Conservation (phyloP, 2,888 invertebrate genomes). For the Patella pellucida region DNA sequence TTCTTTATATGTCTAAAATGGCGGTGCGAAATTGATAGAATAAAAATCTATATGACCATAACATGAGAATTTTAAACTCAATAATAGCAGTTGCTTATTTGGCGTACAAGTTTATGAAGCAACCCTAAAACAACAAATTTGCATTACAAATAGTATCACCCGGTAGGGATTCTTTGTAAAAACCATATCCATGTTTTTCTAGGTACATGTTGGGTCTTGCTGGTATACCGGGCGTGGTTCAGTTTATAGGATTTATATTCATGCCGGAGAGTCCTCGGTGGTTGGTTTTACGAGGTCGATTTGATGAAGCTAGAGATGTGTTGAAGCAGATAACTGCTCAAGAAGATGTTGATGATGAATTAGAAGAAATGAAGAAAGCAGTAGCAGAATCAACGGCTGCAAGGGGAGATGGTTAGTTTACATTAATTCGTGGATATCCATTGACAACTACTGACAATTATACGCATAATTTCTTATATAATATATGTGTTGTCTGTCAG, state of each 20-base stretch:
- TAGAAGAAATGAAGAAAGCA: conserved; percentile 66
- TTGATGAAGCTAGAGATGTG: conserved; percentile 62
- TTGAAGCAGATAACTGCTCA: conserved; percentile 67
- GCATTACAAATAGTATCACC: background rate
- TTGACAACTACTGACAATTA: too few relatives aligned
- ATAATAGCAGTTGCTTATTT: background rate
- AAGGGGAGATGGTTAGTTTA: too few relatives aligned
- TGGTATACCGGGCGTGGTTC: conserved; percentile 73
- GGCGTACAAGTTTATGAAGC: background rate
- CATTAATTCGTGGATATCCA: too few relatives aligned
- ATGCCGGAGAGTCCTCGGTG: conserved; percentile 75
- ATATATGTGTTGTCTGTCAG: too few relatives aligned
- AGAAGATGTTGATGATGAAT: conserved; percentile 67
- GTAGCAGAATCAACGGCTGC: conserved; percentile 34
- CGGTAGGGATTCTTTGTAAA: background rate
- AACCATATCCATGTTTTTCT: conserved; percentile 14
- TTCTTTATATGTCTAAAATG: too few relatives aligned
- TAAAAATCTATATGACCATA: too few relatives aligned
- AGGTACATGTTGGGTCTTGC: conserved; percentile 75
- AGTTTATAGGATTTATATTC: conserved; percentile 74
- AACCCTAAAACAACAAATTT: background rate
- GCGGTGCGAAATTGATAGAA: too few relatives aligned
- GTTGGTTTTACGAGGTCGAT: conserved; percentile 51
- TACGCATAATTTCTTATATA: too few relatives aligned
- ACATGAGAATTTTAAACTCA: background rate